phyloP scores from a whole-genome alignment of 2,797 vertebrate genomes.

The Luscinia luscinia region DNA sequence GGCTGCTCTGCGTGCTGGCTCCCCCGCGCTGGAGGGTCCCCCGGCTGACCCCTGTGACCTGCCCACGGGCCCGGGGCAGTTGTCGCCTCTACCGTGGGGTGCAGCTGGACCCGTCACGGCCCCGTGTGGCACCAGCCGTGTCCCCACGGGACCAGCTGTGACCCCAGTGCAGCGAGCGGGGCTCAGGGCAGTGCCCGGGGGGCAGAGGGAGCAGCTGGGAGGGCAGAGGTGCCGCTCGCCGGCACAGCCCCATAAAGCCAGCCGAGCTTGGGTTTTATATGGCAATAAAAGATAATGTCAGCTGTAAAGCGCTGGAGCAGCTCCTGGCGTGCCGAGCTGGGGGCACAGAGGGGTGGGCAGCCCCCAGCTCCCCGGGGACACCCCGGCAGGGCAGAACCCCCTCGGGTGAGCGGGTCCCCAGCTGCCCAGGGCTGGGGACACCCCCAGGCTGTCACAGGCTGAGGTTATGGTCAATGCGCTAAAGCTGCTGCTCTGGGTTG shows the following conservation, averaged over 20 bases:
- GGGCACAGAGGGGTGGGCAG: not conserved
- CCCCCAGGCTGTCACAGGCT: rapidly evolving
- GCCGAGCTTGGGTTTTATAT: conserved; percentile 41
- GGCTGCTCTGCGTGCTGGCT: rapidly evolving
- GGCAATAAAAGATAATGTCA: conserved; percentile 63
- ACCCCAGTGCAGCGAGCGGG: not conserved
- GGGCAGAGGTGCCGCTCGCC: not conserved
- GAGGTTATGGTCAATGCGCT: not conserved
- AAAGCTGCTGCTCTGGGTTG: conserved; percentile 8
- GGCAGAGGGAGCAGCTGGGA: not conserved
- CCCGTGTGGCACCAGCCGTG: rapidly evolving
- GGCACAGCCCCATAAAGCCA: conserved; percentile 51
- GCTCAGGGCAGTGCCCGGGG: not conserved
- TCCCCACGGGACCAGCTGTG: not conserved
- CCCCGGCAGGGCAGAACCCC: rapidly evolving
- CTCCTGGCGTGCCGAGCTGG: not conserved
- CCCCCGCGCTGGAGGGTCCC: not conserved
- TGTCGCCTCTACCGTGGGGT: no score
- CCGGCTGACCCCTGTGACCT: not conserved
- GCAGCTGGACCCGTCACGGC: rapidly evolving
- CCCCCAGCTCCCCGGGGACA: not conserved
- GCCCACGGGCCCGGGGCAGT: not conserved
- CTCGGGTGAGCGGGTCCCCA: rapidly evolving
- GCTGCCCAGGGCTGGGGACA: not conserved
- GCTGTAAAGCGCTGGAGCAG: conserved; percentile 36